phyloP scores from a whole-genome alignment of 2,113 vertebrate genomes.

The Vimba vimba region DNA sequence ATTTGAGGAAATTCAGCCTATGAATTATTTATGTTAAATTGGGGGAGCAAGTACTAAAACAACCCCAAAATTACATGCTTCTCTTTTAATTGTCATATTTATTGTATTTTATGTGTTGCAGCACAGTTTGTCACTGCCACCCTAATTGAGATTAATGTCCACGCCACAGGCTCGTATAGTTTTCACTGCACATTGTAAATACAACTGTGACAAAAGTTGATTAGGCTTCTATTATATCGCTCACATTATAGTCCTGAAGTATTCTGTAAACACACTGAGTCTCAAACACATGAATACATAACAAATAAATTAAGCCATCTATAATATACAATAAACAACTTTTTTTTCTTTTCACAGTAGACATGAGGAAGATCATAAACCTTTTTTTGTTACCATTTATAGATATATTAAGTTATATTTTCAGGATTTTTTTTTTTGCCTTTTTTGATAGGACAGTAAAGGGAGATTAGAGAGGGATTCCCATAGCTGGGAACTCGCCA shows the following conservation, averaged over 20 bases:
- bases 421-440: neutral
- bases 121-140: neutral
- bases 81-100: neutral
- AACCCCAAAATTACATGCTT: neutral
- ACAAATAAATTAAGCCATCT: too few relatives aligned
- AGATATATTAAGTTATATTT: too few relatives aligned
- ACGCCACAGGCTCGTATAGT: neutral
- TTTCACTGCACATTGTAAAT: neutral
- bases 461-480: neutral
- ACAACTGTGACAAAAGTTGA: neutral
- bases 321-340: too few relatives aligned
- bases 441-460: neutral
- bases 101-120: constrained; percentile 1
- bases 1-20: neutral
- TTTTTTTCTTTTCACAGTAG: neutral
- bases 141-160: neutral
- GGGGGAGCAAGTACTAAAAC: neutral
- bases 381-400: too few relatives aligned
- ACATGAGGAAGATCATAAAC: neutral
- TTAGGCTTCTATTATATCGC: neutral
- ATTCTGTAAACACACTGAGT: too few relatives aligned
- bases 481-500: too few relatives aligned
- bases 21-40: neutral
- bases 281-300: too few relatives aligned
- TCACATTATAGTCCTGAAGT: neutral